Base-by-base conservation (phyloP, 1,140 invertebrate genomes). In the Drosophila nigromelanica region DNA sequence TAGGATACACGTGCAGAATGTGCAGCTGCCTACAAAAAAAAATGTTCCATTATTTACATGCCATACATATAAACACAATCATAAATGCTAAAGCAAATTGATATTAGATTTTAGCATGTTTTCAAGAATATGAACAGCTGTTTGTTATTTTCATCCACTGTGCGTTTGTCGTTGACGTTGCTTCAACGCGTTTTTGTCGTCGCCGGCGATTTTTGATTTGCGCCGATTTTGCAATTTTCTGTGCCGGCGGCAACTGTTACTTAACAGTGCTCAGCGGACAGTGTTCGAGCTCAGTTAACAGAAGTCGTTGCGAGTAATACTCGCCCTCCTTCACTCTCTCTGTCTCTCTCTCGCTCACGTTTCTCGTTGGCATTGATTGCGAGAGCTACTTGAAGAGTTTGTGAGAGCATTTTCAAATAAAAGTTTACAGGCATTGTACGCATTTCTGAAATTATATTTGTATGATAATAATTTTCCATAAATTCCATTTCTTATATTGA, bases 161-260 rank as follows among this genome's bases (percentile, higher is more conserved):
- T 75, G 52, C 43, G 42, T 33, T 66, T 66, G 69, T 72, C 51
- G 68, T 56, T 15, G 62, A 56, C 51, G 66, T 72, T 72, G 69
- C 39, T 59, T 67, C 39, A 72, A 60, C 81, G 81, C 82, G 82
- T 78, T 82, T 81, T 80, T 82, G 75, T 87, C 78, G 82, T 87
- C 82, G 82, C 78, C 82, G 82, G 76, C 79, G 76, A 79, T 86
- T 86, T 85, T 68, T 78, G 70, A 68, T 82, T 82, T 73, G 76
- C 83, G 82, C 82, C 82, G 82, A 87, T 89, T 86, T 87, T 89
- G 83, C 82, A 87, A 87, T 87, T 73, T 79, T 82, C 54, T 55
- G 62, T 73, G 73, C 61, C 66, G 80, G 74, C 69, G 80, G 58
- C 78, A 37, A 68, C 66, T 83, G 80, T 83, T 79, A 76, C 54